Evolutionary conservation across 1,140 invertebrate genomes (phyloP), one percentile per base, ranked within the genome.

Genomic region (Drosophila parabipectinata): DNA sequence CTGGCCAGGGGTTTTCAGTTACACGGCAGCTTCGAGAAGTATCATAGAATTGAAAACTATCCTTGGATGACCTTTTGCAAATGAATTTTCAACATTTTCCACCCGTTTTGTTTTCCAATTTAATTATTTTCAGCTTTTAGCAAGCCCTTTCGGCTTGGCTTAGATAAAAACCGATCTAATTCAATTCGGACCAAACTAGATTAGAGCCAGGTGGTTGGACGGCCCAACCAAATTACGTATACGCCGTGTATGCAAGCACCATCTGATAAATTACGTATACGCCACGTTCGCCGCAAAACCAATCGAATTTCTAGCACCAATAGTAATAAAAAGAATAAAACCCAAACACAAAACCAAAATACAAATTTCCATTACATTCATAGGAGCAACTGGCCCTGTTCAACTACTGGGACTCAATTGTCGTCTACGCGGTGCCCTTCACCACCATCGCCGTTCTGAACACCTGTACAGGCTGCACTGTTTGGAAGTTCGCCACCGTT

Each of bases 361-460:
- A 30, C 24, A 41, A 18, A n/a, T n/a, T 47, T 26, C 44, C 28
- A 28, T 48, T 71, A 21, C 37, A 55, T 58, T 77, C 59, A 12
- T 62, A 92, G 91, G 77, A 90, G 62, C 91, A 93, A 54, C 94
- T 94, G 14, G 93, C 92, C 6, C 92, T 94, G 3, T 94, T 96
- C 71, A 97, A 96, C 75, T 92, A 94, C 63, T 91, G 95, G 47
- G 96, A 97, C 88, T 95, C 95, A 0, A 79, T 95, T 24, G 63
- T 96, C 1, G 96, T 96, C 0, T 94, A 97, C 64, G 93, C 95
- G 0, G 64, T 96, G 21, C 96, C 96, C 0, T 93, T 96, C 60
- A 92, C 93, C 8, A 85, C 95, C 26, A 97, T 97, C 51, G 93
- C 95, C 0, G 84, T 95, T 0, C 92, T 97, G 62, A 97, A 97